A percentile compares a stretch with the other conserved stretches of the same genome.
Conservation (phyloP, 2,113 vertebrate species). For the Chiloscyllium plagiosum region DNA sequence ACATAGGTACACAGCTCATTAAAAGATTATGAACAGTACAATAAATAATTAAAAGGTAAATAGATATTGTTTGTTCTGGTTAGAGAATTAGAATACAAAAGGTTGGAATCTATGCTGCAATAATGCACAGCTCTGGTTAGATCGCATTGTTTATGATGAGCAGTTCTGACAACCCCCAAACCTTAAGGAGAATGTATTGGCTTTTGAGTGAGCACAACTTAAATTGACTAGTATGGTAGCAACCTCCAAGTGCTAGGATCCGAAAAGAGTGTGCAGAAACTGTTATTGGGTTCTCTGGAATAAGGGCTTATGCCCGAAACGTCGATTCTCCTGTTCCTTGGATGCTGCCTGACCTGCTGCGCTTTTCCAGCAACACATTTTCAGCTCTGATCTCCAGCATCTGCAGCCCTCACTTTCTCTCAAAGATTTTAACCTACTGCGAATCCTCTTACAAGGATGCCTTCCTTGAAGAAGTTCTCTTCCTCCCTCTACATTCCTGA, state of each 20-base stretch:
- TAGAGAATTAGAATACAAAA: not conserved
- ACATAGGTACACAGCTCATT: too few relatives aligned
- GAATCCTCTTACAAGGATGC: too few relatives aligned
- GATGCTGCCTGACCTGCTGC: too few relatives aligned
- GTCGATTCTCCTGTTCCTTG: too few relatives aligned
- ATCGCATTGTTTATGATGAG: not conserved
- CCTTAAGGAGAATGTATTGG: not conserved
- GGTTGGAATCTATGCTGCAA: too few relatives aligned
- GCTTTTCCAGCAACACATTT: too few relatives aligned
- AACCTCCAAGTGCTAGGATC: not conserved
- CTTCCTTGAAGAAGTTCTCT: too few relatives aligned
- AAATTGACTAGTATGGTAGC: not conserved
- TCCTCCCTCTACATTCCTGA: too few relatives aligned
- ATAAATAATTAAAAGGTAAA: not conserved
- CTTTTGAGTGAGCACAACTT: not conserved
- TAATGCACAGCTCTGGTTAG: not conserved
- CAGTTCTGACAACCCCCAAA: not conserved
- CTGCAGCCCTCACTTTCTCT: too few relatives aligned
- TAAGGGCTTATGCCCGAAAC: too few relatives aligned
- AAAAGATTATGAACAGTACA: not conserved
- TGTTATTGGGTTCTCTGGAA: not conserved
- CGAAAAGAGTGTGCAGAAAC: not conserved
- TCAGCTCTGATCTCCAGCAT: too few relatives aligned
- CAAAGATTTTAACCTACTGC: too few relatives aligned
- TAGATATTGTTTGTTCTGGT: not conserved